Evolutionary conservation across 2,113 vertebrate species (phyloP).

Genomic region (Canis aureus): DNA sequence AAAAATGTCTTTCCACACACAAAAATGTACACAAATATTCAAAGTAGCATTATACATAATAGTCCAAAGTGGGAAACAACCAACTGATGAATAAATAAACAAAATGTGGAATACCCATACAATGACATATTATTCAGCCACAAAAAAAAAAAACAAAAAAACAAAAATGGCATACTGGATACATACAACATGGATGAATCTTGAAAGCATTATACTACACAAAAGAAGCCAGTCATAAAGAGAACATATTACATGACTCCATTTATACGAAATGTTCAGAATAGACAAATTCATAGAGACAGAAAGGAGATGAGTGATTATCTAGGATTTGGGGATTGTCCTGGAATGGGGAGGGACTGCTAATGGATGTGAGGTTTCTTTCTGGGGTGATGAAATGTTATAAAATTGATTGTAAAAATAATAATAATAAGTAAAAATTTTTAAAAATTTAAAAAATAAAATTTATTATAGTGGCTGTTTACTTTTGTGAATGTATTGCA

Average conservation of each 20-base stretch:
- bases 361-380: background rate
- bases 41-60: background rate
- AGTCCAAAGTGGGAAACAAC: background rate
- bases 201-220: background rate
- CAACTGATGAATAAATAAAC: background rate
- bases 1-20: background rate
- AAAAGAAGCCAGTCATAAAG: background rate
- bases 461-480: background rate
- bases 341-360: background rate
- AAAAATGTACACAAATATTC: background rate
- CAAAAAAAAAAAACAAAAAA: background rate
- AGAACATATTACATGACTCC: background rate
- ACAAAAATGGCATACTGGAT: background rate
- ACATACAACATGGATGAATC: background rate
- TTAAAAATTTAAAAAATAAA: background rate
- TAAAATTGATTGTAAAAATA: background rate
- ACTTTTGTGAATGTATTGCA: background rate
- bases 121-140: background rate
- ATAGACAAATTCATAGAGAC: background rate
- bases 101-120: background rate
- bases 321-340: background rate
- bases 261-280: background rate
- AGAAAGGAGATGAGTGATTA: background rate
- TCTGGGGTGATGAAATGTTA: background rate
- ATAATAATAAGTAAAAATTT: no score